Percentiles rank a stretch among this genome's conserved stretches.
Conservation (phyloP, 2,888 invertebrate genomes). For the Lepeophtheirus nordmannii region DNA sequence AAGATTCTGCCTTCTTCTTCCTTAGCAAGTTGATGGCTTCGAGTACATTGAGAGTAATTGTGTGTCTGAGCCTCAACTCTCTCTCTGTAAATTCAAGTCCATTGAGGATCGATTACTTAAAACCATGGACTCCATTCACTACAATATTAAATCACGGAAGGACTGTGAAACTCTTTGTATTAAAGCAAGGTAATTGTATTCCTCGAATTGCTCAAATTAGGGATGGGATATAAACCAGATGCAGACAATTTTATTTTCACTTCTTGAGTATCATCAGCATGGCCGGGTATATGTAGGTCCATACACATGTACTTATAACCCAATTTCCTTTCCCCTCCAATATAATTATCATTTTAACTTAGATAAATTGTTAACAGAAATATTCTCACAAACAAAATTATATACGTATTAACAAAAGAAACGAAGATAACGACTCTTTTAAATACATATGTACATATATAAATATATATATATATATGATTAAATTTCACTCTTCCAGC, state of each 20-base stretch:
- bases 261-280: no score
- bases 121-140: slow-evolving; percentile 72
- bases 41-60: slow-evolving; percentile 84
- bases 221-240: no score
- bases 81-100: slow-evolving; percentile 76
- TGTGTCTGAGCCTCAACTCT: slow-evolving; percentile 67
- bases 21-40: slow-evolving; percentile 29
- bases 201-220: neutral
- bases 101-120: slow-evolving; percentile 60
- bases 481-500: no score
- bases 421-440: no score
- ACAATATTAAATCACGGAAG: slow-evolving; percentile 31
- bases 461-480: no score
- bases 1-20: neutral
- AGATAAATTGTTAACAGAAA: neutral
- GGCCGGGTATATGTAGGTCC: no score
- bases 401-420: neutral
- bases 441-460: no score
- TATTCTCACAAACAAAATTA: neutral
- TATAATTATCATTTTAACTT: neutral
- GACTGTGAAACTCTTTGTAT: slow-evolving; percentile 32
- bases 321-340: no score
- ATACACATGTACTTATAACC: no score
- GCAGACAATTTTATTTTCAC: no score
- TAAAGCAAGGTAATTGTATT: slow-evolving; percentile 29